A percentile compares a stretch with the other conserved stretches of the same genome.
Conservation (phyloP, 2,113 vertebrate species). For the Hymenochirus boettgeri region DNA sequence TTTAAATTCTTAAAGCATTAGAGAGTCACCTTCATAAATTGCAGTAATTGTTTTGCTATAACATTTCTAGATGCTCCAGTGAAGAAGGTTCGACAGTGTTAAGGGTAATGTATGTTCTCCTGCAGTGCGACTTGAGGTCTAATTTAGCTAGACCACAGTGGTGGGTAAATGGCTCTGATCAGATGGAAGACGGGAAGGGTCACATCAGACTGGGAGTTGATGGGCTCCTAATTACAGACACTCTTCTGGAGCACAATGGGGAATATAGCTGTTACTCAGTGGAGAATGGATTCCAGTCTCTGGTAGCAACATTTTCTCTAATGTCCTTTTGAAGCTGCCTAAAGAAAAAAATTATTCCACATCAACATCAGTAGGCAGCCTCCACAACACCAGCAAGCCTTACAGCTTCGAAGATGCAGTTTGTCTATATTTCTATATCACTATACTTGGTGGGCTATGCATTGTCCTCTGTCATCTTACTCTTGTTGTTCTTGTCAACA, state of each 20-base stretch:
- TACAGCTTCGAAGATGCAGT: slow-evolving; percentile 63
- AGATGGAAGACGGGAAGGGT: slow-evolving; percentile 56
- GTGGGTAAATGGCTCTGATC: slow-evolving; percentile 72
- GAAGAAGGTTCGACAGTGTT: slow-evolving; percentile 76
- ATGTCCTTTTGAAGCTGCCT: slow-evolving; percentile 63
- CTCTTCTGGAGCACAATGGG: slow-evolving; percentile 69
- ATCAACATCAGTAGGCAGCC: slow-evolving; percentile 52
- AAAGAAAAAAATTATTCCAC: slow-evolving; percentile 47
- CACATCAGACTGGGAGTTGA: slow-evolving; percentile 78
- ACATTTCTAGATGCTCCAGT: slow-evolving; percentile 41
- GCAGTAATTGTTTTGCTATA: not conserved
- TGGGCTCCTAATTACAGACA: slow-evolving; percentile 81
- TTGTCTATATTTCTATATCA: slow-evolving; percentile 80
- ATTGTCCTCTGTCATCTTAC: slow-evolving; percentile 68
- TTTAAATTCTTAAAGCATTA: too few species aligned
- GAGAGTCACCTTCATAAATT: not conserved
- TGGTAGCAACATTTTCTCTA: slow-evolving; percentile 75
- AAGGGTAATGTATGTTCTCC: slow-evolving; percentile 79
- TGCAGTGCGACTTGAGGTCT: slow-evolving; percentile 86
- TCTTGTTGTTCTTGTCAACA: slow-evolving; percentile 83
- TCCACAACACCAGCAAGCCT: slow-evolving; percentile 50
- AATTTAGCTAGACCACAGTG: slow-evolving; percentile 83
- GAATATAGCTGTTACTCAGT: slow-evolving; percentile 80
- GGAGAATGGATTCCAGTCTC: slow-evolving; percentile 73
- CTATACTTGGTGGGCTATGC: slow-evolving; percentile 78